Evolutionary conservation across 2,888 invertebrate genomes (phyloP).

Genomic region (Rapana venosa): DNA sequence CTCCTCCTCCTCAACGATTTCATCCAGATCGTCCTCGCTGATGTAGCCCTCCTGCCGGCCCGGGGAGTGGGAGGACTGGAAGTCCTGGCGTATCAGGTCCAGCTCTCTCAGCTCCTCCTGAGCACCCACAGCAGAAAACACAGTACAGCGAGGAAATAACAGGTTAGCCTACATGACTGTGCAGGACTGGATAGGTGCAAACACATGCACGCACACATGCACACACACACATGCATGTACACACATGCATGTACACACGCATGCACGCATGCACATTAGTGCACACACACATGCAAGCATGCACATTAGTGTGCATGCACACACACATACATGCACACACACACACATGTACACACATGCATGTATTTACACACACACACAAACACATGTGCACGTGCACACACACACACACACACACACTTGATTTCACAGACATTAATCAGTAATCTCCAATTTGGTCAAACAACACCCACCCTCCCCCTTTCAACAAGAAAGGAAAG

Average conservation of each 20-base stretch:
- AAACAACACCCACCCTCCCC: too few species aligned
- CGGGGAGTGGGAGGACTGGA: constrained; percentile 51
- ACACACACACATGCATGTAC: neutral
- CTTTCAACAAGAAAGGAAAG: too few species aligned
- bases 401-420: neutral
- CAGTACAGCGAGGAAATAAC: neutral
- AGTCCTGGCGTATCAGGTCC: constrained; percentile 63
- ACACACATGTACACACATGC: neutral
- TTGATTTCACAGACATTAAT: too few species aligned
- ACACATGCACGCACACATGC: constrained; percentile 5
- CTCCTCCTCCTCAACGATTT: neutral
- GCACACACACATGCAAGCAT: constrained; percentile 2
- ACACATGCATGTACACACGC: neutral
- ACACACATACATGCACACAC: constrained; percentile 1
- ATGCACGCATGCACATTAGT: neutral
- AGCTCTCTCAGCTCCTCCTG: constrained; percentile 69
- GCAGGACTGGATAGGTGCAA: too few species aligned
- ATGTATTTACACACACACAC: neutral
- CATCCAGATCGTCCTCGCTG: constrained; percentile 58
- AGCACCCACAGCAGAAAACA: neutral
- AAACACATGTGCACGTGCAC: neutral
- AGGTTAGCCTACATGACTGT: too few species aligned
- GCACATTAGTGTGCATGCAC: neutral
- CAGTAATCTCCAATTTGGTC: too few species aligned
- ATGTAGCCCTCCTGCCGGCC: constrained; percentile 47